phyloP scores from a whole-genome alignment of 2,113 vertebrate species.

The Megatriorchis doriae region DNA sequence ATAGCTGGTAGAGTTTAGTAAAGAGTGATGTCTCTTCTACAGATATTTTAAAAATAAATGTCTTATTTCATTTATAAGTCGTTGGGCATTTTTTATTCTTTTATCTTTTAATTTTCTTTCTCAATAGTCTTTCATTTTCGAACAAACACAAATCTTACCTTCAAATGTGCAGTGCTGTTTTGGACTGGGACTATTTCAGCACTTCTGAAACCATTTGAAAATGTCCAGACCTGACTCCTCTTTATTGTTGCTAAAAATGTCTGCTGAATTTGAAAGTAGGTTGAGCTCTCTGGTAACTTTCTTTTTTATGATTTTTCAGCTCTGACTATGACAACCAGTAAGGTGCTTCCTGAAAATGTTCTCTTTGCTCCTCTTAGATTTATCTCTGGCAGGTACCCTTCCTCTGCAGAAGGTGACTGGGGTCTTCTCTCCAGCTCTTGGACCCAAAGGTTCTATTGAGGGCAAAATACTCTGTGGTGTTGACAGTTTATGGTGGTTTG shows the following conservation, averaged over 20 bases:
- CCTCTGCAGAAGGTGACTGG: not conserved
- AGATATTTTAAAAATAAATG: constrained; percentile 1
- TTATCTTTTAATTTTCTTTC: not conserved
- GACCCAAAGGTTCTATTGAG: not conserved
- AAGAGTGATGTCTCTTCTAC: not conserved
- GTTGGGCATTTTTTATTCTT: not conserved
- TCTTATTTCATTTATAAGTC: not conserved
- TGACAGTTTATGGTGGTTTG: not conserved
- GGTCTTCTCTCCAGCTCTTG: not conserved
- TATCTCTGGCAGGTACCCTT: not conserved
- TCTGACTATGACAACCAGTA: not conserved
- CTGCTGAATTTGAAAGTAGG: constrained; percentile 5
- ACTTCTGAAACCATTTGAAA: not conserved
- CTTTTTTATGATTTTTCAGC: not conserved
- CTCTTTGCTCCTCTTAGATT: not conserved
- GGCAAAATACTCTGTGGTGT: not conserved
- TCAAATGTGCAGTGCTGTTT: not conserved
- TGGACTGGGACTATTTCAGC: not conserved
- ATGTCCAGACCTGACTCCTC: not conserved
- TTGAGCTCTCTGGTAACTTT: not conserved
- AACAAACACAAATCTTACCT: not conserved
- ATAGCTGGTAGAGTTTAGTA: not conserved
- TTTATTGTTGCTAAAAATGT: not conserved
- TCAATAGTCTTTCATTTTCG: not conserved
- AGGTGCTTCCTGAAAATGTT: not conserved